Base-by-base conservation (phyloP, 2,888 invertebrate species). In the Lacanobia wlatinum region DNA sequence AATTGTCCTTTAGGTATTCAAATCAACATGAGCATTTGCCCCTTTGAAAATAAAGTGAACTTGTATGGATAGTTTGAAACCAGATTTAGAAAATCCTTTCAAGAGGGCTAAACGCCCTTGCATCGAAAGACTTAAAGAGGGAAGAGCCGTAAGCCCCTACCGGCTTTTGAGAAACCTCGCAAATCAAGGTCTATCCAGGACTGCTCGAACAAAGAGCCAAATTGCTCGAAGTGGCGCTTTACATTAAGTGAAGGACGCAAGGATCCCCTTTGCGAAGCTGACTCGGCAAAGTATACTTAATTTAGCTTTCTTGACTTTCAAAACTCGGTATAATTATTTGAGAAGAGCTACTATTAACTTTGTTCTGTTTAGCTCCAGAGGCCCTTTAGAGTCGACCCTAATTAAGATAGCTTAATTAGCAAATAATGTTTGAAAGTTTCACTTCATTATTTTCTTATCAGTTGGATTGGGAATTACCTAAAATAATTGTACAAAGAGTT, bases 331-430 rank as follows among this genome's bases (percentile, higher is more conserved):
- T 60, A 69, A 76, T 81, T 43, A 78, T 59, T 80, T 67, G 7
- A 67, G 48, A 53, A 74, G n/a, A 48, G 50, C 38, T 59, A 38
- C 61, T 67, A 55, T 74, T 76, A 64, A 53, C 12, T 56, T 55
- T 21, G 46, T 69, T 61, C 38, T 75, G 53, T 69, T 68, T 61
- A 52, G 28, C 38, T 23, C 55, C 34, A 23, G 21, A 56, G n/a
- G 23, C 34, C 56, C 40, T 58, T 69, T 53, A 60, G 52, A 56
- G 55, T 52, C 58, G 43, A 63, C 76, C 69, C 34, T 69, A 64
- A 81, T 76, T 76, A 81, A 69, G 81, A 81, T 77, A 80, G 16
- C 62, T 60, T 60, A 74, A 63, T 80, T 76, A 81, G 28, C 63
- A 74, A 67, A 14, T 80, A 59, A 69, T 52, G 56, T 58, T 53